Evolutionary conservation across 2,888 invertebrate genomes (phyloP).

Genomic region (Andrena trimmerana): DNA sequence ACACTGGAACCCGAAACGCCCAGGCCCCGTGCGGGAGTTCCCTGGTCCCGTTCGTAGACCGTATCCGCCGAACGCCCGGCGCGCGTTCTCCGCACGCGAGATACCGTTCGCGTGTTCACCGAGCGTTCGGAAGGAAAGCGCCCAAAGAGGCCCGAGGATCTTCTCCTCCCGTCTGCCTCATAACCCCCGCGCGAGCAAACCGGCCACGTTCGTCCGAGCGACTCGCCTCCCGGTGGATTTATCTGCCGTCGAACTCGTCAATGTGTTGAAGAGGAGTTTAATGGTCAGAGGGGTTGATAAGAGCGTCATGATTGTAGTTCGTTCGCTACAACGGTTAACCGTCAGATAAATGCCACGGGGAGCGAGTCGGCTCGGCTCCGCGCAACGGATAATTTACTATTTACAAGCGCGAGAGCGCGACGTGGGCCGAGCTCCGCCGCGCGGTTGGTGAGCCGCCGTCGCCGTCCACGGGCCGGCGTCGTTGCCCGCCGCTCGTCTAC

Average conservation of each 20-base stretch:
- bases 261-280: not conserved
- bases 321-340: constrained; percentile 54
- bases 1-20: too few relatives aligned
- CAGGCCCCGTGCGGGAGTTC: too few relatives aligned
- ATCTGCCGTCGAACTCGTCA: constrained; percentile 29
- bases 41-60: too few relatives aligned
- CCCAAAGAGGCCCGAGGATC: not conserved
- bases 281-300: constrained; percentile 12
- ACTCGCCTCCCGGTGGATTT: constrained; percentile 50
- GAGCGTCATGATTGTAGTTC: constrained; percentile 56
- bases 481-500: not conserved
- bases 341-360: constrained; percentile 34
- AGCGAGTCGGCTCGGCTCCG: constrained; percentile 35
- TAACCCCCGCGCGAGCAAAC: constrained; percentile 27
- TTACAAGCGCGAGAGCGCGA: constrained; percentile 64
- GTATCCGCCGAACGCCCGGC: too few relatives aligned
- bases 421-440: not conserved
- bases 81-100: too few relatives aligned
- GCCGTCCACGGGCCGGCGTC: not conserved
- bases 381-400: constrained; percentile 75
- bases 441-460: not conserved
- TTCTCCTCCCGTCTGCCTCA: not conserved
- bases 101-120: too few relatives aligned
- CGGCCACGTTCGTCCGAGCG: constrained; percentile 36
- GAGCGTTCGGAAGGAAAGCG: too few relatives aligned